phyloP scores from a whole-genome alignment of 2,113 vertebrate species.

The Perca fluviatilis region DNA sequence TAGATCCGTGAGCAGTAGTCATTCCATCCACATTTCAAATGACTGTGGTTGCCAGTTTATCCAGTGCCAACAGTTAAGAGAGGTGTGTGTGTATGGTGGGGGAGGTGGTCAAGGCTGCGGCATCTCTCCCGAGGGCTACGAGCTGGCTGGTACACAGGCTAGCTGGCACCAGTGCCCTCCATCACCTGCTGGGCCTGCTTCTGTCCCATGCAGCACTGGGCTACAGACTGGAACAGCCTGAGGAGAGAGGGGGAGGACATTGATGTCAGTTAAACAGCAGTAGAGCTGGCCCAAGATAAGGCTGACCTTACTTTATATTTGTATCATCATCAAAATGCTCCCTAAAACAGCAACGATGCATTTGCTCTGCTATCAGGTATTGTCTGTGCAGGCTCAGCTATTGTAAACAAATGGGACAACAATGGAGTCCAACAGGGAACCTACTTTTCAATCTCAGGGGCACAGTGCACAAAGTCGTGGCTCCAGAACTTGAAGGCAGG shows the following conservation, averaged over 20 bases:
- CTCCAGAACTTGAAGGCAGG: conserved; percentile 99
- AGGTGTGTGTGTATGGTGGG: conserved; percentile 63
- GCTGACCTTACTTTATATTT: not conserved
- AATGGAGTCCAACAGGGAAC: conserved; percentile 40
- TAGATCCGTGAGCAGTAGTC: conserved; percentile 77
- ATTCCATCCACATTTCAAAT: conserved; percentile 69
- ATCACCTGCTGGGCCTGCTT: conserved; percentile 99
- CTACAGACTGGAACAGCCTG: conserved; percentile 99
- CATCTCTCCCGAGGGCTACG: conserved; percentile 73
- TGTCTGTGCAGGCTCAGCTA: too few relatives aligned
- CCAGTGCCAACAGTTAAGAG: conserved; percentile 86
- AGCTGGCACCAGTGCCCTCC: conserved; percentile 99
- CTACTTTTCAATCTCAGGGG: conserved; percentile 99
- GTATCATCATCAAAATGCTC: not conserved
- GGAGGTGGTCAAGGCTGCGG: conserved; percentile 68
- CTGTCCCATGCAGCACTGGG: conserved; percentile 99
- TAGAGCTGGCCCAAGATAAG: too few relatives aligned
- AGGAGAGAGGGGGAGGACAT: not conserved
- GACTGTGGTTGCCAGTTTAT: conserved; percentile 76
- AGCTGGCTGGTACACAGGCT: conserved; percentile 79
- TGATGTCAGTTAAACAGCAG: not conserved
- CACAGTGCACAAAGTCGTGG: conserved; percentile 99
- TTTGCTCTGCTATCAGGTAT: not conserved
- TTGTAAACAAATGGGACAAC: not conserved
- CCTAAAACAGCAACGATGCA: not conserved